Percentiles rank a stretch among this genome's conserved stretches.
Evolutionary conservation across 2,797 vertebrate genomes (phyloP).

Genomic region (Hoplostethus atlanticus): DNA sequence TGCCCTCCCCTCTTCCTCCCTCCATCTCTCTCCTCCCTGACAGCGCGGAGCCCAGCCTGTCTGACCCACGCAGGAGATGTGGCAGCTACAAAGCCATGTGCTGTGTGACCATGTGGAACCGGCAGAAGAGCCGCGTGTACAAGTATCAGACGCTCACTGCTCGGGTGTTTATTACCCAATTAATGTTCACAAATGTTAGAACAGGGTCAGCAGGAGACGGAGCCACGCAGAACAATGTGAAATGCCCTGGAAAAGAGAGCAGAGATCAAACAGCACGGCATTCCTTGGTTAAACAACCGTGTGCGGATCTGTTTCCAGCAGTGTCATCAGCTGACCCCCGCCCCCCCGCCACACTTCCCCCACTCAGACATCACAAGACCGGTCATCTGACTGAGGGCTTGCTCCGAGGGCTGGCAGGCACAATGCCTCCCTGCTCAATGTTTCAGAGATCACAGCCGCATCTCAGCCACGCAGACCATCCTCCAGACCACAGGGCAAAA

Average conservation of each 20-base stretch:
- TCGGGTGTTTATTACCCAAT: conserved; percentile 25
- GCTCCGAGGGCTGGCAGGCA: conserved; percentile 14
- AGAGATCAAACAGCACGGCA: conserved; percentile 59
- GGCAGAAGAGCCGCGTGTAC: too few relatives aligned
- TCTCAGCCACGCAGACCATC: neutral
- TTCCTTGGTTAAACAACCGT: conserved; percentile 66
- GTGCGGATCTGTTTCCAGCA: conserved; percentile 42
- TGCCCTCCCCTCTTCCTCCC: conserved; percentile 21
- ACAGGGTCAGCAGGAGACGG: conserved; percentile 21
- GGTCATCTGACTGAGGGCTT: conserved; percentile 70
- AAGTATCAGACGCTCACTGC: too few relatives aligned
- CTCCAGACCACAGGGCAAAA: conserved; percentile 18
- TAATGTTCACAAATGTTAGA: conserved; percentile 32
- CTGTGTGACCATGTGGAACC: neutral
- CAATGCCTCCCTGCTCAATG: conserved; percentile 33
- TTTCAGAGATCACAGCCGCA: neutral
- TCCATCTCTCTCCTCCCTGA: conserved; percentile 17
- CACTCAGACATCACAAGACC: conserved; percentile 74
- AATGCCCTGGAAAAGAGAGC: conserved; percentile 20
- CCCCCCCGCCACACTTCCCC: conserved; percentile 24
- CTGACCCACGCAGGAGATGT: conserved; percentile 37
- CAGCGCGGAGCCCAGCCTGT: conserved; percentile 42
- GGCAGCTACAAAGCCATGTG: conserved; percentile 22
- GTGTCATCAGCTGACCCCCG: conserved; percentile 63
- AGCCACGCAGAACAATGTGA: conserved; percentile 2